Conservation (phyloP, 2,797 vertebrate genomes). For the Spinus pinus region DNA sequence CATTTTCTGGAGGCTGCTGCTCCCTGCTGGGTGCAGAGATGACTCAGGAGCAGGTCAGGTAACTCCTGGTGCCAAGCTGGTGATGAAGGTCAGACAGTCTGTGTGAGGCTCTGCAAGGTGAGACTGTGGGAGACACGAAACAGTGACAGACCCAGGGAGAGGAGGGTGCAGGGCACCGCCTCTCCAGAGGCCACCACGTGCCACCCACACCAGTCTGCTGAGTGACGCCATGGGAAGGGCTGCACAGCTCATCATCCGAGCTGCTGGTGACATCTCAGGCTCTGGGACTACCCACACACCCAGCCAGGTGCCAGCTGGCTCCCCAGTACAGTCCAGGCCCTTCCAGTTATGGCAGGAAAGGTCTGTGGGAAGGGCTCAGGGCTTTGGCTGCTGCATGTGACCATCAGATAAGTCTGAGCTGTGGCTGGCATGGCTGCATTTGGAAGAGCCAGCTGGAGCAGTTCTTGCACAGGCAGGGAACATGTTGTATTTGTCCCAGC, state of each 20-base stretch:
- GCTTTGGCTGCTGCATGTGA: not conserved
- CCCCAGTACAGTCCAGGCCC: not conserved
- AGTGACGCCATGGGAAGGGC: not conserved
- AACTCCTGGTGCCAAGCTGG: slow-evolving; percentile 22
- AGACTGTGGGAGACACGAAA: not conserved
- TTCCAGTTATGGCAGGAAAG: not conserved
- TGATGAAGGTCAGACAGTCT: slow-evolving; percentile 8
- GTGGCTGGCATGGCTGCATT: not conserved
- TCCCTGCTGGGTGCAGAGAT: not conserved
- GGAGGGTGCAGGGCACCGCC: not conserved
- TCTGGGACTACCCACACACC: not conserved
- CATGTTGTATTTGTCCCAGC: not conserved
- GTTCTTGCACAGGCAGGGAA: not conserved
- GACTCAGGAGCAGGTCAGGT: slow-evolving; percentile 28
- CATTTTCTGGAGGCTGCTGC: not conserved
- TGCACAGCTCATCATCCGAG: not conserved
- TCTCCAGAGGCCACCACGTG: not conserved
- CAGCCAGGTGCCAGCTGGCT: not conserved
- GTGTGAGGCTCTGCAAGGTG: not conserved
- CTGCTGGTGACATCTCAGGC: not conserved
- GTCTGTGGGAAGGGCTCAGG: not conserved
- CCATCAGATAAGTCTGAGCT: slow-evolving; percentile 15
- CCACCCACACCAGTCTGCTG: not conserved
- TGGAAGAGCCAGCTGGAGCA: slow-evolving; percentile 19
- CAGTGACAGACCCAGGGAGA: not conserved